Evolutionary conservation across 2,113 vertebrate species (phyloP).

Genomic region (Cynoglossus semilaevis): DNA sequence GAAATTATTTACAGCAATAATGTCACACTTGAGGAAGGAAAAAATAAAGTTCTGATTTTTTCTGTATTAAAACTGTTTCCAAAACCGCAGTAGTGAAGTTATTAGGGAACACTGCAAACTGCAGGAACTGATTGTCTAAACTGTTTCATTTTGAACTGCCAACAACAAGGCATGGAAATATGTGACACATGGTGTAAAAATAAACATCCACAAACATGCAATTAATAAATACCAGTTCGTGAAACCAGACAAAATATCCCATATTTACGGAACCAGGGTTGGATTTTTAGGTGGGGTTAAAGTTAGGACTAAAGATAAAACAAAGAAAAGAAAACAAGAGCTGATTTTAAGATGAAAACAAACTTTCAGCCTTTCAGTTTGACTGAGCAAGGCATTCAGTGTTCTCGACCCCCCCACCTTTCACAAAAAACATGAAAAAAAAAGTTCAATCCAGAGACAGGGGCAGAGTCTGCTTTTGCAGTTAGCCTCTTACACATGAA

Average conservation of each 20-base stretch:
- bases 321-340: conserved; percentile 47
- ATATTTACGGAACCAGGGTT: conserved; percentile 48
- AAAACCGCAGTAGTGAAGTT: too few relatives aligned
- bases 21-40: too few relatives aligned
- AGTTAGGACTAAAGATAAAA: conserved; percentile 40
- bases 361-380: conserved; percentile 49
- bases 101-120: too few relatives aligned
- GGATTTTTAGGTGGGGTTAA: conserved; percentile 40
- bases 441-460: conserved; percentile 42
- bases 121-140: too few relatives aligned
- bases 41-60: too few relatives aligned
- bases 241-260: conserved; percentile 44
- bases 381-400: conserved; percentile 22
- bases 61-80: too few relatives aligned
- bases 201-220: conserved; percentile 41
- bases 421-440: conserved; percentile 18
- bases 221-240: conserved; percentile 42
- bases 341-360: conserved; percentile 54
- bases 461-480: conserved; percentile 60
- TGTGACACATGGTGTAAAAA: conserved; percentile 38
- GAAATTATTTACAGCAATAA: too few relatives aligned
- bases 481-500: conserved; percentile 47
- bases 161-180: conserved; percentile 27
- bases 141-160: conserved; percentile 5
- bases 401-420: conserved; percentile 21